Base-by-base conservation (phyloP, 2,113 vertebrate genomes). In the Dolichallabes microphthalmus region DNA sequence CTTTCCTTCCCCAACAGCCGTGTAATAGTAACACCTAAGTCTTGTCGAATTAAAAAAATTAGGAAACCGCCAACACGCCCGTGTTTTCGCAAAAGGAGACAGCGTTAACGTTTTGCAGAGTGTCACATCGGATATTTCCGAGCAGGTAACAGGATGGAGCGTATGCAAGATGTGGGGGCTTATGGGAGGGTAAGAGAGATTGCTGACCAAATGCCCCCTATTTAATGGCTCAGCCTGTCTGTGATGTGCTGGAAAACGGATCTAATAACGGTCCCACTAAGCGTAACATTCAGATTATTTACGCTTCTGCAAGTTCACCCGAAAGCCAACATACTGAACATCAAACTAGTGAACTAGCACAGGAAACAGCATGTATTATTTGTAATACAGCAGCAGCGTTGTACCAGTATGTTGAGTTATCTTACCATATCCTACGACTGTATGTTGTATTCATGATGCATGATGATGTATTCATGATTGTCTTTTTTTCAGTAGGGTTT, bases 21-120 rank as follows among this genome's bases (percentile, higher is more conserved):
- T 89, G 64, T 93, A 93, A 94, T 93, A 91, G 93, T 92, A 91
- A 92, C 88, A 86, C 92, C 90, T 93, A 92, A 91, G 91, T 93
- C 92, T 92, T 57, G 90, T 75, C 85, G 19, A 64, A 50, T 82
- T 75, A 57, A 22, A 55, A 45, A 60, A 86, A 74, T 74, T 86
- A 63, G 68, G 19, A 73, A 75, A n/a, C n/a, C 35, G 19, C 57
- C 79, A 55, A 57, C 79, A 45, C 57, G 5, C 20, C 14, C 14
- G 8, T 32, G 20, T 39, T 86, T 86, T 13, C 19, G 20, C 19
- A 69, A 53, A 75, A 58, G 35, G 30, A 80, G 64, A 69, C 7
- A 50, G 53, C 13, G 45, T 71, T 80, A 60, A 55, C 25, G 50
- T 73, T 45, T 83, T 45, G 32, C 60, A 50, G 64, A 71, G 19